Base-by-base conservation (phyloP, 2,113 vertebrate species). In the Notothenia rossii region DNA sequence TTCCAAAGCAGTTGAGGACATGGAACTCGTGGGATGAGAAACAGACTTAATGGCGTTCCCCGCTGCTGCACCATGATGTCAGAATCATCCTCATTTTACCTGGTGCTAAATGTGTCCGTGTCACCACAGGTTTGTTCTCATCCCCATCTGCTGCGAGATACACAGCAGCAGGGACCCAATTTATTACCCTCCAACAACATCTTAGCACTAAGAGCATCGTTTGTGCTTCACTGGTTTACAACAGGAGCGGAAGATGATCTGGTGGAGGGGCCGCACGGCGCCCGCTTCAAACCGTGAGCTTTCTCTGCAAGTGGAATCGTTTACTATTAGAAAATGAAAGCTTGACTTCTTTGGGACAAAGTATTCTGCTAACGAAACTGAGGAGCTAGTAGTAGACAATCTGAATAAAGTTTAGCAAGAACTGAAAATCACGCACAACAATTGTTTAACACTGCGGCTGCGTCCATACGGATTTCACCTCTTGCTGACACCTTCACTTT, bases 121-220 rank as follows among this genome's bases (percentile, higher is more conserved):
- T 85, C 89, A 78, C 61, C 22, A 40, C 61, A 49, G 79, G 74
- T 86, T 88, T 81, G 68, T 75, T 81, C 81, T 84, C 49, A 53
- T 69, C 62, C 64, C 77, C 22, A 10, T 69, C 75, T 71, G 55
- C 74, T 70, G 56, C 0, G 3, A 72, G 66, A 13, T 3, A 60
- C 70, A 46, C 61, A 66, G 69, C 70, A 72, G 58, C 77, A 54
- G 77, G 48, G 54, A 53, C 10, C 22, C 2, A 11, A 10, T 73
- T 60, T 86, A 71, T 75, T 77, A 33, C 36, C 63, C 59, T 43
- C 49, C 68, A 12, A 69, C 72, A 85, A 75, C 72, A 45, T 65
- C 70, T 72, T n/a, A 64, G 49, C 43, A 65, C 51, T 43, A 73
- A 85, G 55, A 76, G 68, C 79, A 75, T 85, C 8, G 22, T 77